Evolutionary conservation across 2,797 vertebrate species (phyloP).

Genomic region (Ciconia nigra): DNA sequence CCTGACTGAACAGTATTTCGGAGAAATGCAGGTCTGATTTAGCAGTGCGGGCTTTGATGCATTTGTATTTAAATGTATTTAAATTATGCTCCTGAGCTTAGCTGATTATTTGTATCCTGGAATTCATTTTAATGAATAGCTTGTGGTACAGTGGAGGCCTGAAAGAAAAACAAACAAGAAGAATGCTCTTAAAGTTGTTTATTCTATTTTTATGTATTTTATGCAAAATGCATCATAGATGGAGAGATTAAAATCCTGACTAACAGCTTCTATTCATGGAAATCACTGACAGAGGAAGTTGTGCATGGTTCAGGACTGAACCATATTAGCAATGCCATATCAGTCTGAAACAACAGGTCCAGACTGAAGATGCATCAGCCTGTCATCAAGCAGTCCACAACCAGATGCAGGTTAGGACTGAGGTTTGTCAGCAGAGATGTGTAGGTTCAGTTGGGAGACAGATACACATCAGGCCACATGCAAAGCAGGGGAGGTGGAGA

Average conservation of each 20-base stretch:
- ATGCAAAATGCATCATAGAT: neutral
- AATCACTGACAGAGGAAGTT: neutral
- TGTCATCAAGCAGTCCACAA: neutral
- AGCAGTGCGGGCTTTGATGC: neutral
- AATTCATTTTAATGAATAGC: neutral
- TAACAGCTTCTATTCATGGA: neutral
- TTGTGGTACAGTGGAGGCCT: neutral
- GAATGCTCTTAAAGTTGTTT: neutral
- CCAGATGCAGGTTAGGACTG: neutral
- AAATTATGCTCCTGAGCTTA: neutral
- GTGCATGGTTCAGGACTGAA: neutral
- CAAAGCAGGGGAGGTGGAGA: neutral
- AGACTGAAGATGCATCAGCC: neutral
- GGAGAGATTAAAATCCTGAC: neutral
- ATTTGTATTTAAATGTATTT: neutral
- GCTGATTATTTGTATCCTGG: neutral
- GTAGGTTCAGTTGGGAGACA: neutral
- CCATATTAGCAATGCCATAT: fast-evolving
- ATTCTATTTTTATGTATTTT: neutral
- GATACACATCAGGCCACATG: neutral
- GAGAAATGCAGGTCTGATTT: neutral
- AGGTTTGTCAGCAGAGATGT: neutral
- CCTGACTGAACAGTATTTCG: neutral
- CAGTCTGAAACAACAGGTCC: neutral
- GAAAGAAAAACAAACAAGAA: neutral